phyloP scores from a whole-genome alignment of 2,113 vertebrate genomes.

The Paratilapia polleni region DNA sequence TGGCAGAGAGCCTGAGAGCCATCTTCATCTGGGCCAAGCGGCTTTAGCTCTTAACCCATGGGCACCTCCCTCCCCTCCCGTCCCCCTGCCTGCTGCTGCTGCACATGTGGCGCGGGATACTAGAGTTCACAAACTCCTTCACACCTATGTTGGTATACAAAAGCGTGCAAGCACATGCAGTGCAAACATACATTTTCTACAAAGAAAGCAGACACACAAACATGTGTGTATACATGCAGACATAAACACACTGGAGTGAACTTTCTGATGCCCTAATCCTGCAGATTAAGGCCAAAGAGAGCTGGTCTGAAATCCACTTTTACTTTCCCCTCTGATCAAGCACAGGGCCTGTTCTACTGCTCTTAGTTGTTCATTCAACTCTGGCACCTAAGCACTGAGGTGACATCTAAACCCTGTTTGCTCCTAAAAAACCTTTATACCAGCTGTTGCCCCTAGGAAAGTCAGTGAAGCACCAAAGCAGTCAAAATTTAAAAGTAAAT shows the following conservation, averaged over 20 bases:
- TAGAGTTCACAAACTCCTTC: constrained; percentile 17
- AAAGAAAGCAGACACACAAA: neutral
- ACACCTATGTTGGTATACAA: constrained; percentile 14
- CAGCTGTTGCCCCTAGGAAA: no score
- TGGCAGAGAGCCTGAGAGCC: constrained; percentile 75
- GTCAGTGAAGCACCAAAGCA: no score
- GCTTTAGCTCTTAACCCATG: constrained; percentile 80
- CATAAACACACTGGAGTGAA: constrained; percentile 23
- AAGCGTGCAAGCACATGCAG: neutral
- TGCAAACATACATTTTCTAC: neutral
- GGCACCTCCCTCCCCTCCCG: constrained; percentile 34
- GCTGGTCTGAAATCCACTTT: constrained; percentile 62
- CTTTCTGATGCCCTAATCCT: constrained; percentile 69
- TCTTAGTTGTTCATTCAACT: constrained; percentile 7
- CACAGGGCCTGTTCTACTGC: constrained; percentile 4
- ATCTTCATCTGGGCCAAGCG: constrained; percentile 80
- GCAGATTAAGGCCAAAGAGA: constrained; percentile 78
- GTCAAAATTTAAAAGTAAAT: no score
- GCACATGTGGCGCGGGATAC: constrained; percentile 35
- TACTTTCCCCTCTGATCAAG: constrained; percentile 54
- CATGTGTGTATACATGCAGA: neutral
- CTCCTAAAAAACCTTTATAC: neutral
- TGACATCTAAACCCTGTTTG: neutral
- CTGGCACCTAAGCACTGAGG: neutral
- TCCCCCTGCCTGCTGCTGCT: constrained; percentile 23